Evolutionary conservation across 2,797 vertebrate species (phyloP).

Genomic region (Pseudocheirus occidentalis): DNA sequence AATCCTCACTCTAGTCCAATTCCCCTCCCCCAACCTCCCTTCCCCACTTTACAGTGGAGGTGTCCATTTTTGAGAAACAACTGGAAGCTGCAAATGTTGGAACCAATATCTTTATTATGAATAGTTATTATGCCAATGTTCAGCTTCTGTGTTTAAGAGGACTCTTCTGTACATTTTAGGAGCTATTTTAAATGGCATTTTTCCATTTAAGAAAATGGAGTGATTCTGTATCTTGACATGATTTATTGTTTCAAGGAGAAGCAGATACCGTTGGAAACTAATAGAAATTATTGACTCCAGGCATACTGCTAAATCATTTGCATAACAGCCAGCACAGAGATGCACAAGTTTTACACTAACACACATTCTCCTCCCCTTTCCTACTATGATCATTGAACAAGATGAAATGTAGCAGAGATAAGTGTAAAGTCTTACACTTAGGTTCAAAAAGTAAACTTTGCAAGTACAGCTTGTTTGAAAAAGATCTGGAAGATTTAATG

Average conservation of each 20-base stretch:
- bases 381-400: not conserved
- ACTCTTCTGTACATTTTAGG: not conserved
- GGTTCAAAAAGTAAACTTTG: not conserved
- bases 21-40: not conserved
- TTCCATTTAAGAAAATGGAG: slow-evolving; percentile 1
- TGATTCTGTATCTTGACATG: not conserved
- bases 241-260: slow-evolving; percentile 15
- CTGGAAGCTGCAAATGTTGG: not conserved
- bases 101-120: not conserved
- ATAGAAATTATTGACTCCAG: not conserved
- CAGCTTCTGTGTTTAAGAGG: not conserved
- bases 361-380: not conserved
- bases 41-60: not conserved
- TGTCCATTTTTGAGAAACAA: not conserved
- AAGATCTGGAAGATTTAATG: not conserved
- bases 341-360: not conserved
- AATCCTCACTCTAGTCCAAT: not conserved
- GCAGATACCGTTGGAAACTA: not conserved
- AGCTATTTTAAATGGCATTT: not conserved
- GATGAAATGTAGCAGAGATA: not conserved
- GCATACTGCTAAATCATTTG: slow-evolving; percentile 3
- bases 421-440: not conserved
- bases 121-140: not conserved
- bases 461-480: not conserved
- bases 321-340: not conserved